A percentile compares a stretch with the other conserved stretches of the same genome.
These are phyloP conservation scores for Setophaga kirtlandii DNA, from an alignment of 2,113 vertebrate species.

Conservation along the genomic window DNA sequence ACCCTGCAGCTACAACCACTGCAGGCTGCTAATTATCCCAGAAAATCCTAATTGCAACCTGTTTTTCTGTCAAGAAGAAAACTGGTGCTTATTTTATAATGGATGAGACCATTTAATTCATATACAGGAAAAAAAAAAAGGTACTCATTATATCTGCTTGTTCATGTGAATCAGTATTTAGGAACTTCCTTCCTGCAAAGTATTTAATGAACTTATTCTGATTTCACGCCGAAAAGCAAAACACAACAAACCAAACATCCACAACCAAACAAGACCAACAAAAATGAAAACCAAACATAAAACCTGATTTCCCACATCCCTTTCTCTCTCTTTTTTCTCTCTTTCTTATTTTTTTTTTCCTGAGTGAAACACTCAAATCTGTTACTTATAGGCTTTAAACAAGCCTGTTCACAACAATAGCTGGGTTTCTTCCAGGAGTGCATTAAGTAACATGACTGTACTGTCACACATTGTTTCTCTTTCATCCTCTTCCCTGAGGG, in stretches of 20 bases:
- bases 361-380: neutral
- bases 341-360: too few relatives aligned
- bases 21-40: neutral
- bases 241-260: accelerated
- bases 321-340: neutral
- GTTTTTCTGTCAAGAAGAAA: neutral
- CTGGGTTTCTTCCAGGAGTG: neutral
- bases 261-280: neutral
- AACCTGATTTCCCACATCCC: accelerated
- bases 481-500: neutral
- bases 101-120: neutral
- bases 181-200: neutral
- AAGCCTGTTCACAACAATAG: neutral
- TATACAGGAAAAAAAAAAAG: neutral
- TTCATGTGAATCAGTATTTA: neutral
- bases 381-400: neutral
- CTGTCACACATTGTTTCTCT: conserved; percentile 1
- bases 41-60: neutral
- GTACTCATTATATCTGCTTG: neutral
- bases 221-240: neutral
- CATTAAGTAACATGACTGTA: neutral
- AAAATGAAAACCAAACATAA: neutral
- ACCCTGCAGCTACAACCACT: neutral
- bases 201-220: neutral
- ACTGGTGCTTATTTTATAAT: neutral